Evolutionary conservation across 2,797 vertebrate genomes (phyloP).

Genomic region (Streptopelia turtur): DNA sequence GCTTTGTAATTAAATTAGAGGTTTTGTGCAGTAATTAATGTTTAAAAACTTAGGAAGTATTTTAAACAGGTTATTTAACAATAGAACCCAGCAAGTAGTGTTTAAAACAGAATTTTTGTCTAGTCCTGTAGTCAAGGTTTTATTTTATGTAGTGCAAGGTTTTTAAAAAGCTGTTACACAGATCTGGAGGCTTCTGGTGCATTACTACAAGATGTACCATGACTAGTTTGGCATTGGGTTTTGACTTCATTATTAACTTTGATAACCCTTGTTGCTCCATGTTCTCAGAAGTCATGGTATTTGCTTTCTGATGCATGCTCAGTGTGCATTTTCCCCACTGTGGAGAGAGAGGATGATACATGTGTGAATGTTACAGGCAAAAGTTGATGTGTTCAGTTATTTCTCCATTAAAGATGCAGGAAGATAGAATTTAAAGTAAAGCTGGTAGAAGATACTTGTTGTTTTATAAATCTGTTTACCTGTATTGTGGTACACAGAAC

Average conservation of each 20-base stretch:
- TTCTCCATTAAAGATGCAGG: not conserved
- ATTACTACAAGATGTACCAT: not conserved
- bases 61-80: not conserved
- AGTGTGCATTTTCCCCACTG: rapidly evolving
- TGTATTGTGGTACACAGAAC: not conserved
- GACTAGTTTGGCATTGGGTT: not conserved
- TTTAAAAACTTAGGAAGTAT: not conserved
- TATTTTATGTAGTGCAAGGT: not conserved
- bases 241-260: not conserved
- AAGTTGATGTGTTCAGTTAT: not conserved
- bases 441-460: not conserved
- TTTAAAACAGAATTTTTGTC: not conserved
- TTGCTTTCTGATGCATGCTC: not conserved
- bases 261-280: not conserved
- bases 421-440: not conserved
- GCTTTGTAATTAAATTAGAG: not conserved
- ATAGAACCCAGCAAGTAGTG: not conserved
- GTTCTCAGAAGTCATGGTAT: not conserved
- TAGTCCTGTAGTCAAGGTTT: not conserved
- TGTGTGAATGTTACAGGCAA: not conserved
- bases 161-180: not conserved
- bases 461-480: not conserved
- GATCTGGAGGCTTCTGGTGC: not conserved
- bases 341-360: not conserved
- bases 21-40: not conserved